Conservation (phyloP, 2,888 invertebrate genomes). For the Lochmaea capreae region DNA sequence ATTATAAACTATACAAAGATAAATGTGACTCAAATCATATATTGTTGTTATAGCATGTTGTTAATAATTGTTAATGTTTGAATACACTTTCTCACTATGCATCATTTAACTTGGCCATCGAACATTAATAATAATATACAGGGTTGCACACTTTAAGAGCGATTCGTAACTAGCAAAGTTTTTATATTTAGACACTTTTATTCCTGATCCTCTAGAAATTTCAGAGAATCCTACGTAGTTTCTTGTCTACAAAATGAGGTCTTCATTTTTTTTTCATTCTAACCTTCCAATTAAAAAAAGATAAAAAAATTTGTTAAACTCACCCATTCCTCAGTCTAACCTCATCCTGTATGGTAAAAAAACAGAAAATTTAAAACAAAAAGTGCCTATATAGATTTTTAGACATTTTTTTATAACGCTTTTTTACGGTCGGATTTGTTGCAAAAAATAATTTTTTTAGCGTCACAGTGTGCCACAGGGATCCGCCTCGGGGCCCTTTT, state of each 20-base stretch:
- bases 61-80: constrained; percentile 67
- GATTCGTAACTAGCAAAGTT: no score
- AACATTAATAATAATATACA: constrained; percentile 1
- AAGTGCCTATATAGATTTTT: constrained; percentile 1
- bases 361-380: background rate
- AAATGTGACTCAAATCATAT: constrained; percentile 62
- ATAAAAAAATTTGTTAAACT: no score
- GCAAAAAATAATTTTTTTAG: no score
- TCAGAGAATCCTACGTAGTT: no score
- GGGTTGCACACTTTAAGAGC: background rate
- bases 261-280: no score
- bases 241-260: no score
- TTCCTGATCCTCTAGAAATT: no score
- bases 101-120: constrained; percentile 49
- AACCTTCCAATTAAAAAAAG: no score
- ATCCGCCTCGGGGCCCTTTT: background rate
- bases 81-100: constrained; percentile 45
- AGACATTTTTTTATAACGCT: background rate
- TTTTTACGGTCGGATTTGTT: background rate
- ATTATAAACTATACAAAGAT: constrained; percentile 56
- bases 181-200: no score
- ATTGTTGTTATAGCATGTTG: constrained; percentile 67
- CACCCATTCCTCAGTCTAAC: no score
- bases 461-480: background rate
- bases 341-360: background rate